Evolutionary conservation across 2,888 invertebrate species (phyloP).

Genomic region (Tinea trinotella): DNA sequence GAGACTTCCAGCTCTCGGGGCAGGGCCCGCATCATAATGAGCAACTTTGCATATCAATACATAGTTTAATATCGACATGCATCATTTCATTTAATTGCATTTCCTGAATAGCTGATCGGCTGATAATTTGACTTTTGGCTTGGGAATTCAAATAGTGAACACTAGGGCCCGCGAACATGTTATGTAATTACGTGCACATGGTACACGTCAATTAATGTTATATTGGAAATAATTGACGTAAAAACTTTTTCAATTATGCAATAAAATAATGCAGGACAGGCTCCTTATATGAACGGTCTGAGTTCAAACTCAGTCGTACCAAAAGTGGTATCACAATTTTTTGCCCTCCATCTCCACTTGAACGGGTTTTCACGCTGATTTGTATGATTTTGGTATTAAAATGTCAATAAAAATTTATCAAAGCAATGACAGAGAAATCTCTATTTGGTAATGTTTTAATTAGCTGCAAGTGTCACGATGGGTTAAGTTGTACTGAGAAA

Average conservation of each 20-base stretch:
- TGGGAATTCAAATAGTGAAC: slow-evolving; percentile 27
- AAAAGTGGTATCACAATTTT: slow-evolving; percentile 38
- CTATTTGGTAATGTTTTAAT: slow-evolving; percentile 35
- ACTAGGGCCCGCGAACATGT: slow-evolving; percentile 30
- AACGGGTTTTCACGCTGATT: slow-evolving; percentile 33
- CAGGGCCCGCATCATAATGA: slow-evolving; percentile 51
- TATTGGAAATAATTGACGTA: slow-evolving; percentile 54
- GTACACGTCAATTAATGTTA: slow-evolving; percentile 58
- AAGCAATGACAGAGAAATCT: slow-evolving; percentile 24
- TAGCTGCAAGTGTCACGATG: neutral
- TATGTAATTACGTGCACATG: slow-evolving; percentile 45
- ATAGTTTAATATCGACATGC: slow-evolving; percentile 65
- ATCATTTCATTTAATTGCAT: slow-evolving; percentile 67
- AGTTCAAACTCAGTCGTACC: slow-evolving; percentile 31
- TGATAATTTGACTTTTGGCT: slow-evolving; percentile 32
- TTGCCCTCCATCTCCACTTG: slow-evolving; percentile 26
- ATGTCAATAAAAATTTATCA: slow-evolving; percentile 31
- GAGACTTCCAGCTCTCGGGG: slow-evolving; percentile 23
- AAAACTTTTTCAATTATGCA: slow-evolving; percentile 49
- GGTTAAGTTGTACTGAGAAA: slow-evolving; percentile 6
- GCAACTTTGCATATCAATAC: slow-evolving; percentile 66
- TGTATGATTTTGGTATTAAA: slow-evolving; percentile 33
- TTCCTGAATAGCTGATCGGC: slow-evolving; percentile 46
- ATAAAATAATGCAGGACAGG: slow-evolving; percentile 46
- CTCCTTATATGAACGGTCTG: slow-evolving; percentile 41